Evolutionary conservation across 2,113 vertebrate species (phyloP).

Genomic region (Illadopsis cleaveri): DNA sequence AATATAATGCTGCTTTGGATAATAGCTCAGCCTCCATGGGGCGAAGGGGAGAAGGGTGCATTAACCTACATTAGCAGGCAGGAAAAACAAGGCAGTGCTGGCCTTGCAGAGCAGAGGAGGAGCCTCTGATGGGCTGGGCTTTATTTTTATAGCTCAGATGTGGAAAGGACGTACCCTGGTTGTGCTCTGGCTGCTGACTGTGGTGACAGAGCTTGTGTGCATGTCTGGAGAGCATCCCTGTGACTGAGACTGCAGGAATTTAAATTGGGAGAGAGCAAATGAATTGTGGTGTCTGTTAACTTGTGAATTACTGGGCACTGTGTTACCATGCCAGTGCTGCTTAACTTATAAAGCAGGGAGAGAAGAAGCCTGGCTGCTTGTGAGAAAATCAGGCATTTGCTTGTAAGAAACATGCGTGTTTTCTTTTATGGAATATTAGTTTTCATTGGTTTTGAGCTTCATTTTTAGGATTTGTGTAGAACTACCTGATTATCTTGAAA

Average conservation of each 20-base stretch:
- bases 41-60: background rate
- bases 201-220: background rate
- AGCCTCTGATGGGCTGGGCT: background rate
- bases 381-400: background rate
- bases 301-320: background rate
- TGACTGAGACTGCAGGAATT: background rate
- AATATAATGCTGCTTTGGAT: constrained; percentile 32
- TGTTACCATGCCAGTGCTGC: background rate
- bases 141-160: background rate
- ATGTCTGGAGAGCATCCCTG: background rate
- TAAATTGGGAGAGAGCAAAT: background rate
- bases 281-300: background rate
- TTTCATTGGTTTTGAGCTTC: background rate
- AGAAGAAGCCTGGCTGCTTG: background rate
- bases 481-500: background rate
- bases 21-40: background rate
- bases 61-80: constrained; percentile 30
- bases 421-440: background rate
- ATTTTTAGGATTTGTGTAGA: background rate
- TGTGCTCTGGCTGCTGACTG: background rate
- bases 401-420: background rate
- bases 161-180: background rate
- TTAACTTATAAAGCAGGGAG: background rate
- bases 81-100: background rate
- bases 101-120: background rate